Base-by-base conservation (phyloP, 2,888 invertebrate genomes). In the Drosophila basisetae region DNA sequence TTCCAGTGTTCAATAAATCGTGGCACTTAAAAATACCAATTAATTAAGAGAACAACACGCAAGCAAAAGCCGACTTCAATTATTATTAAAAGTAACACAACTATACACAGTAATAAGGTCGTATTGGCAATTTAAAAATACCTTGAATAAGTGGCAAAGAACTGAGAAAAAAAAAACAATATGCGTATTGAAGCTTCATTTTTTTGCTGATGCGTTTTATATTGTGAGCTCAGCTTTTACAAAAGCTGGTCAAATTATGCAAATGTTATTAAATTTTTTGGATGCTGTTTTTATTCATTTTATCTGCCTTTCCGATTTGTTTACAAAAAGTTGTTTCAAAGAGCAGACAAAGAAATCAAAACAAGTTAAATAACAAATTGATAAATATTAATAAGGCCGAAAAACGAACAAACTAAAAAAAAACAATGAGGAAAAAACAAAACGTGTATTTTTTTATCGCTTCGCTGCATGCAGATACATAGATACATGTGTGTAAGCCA, bases 341-440 rank as follows among this genome's bases (percentile, higher is more conserved):
- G 68, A 67, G 50, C 67, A 64, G 63, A 80, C 73, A 81, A 81
- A 80, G 70, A 76, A 78, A 80, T 73, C 73, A 83, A 87, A 89
- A 83, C 87, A 83, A 83, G 87, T 86, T 89, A 86, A 86, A 84
- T 86, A 86, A 86, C 87, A 83, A 81, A 86, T 86, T 84, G 79
- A 89, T 86, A 84, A 86, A 86, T 86, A 86, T 86, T 89, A 86
- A 89, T 89, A 84, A 86, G 84, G 80, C 75, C 75, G 65, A 62
- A 72, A 73, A 61, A 43, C 62, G 50, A 35, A 47, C 64, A 35
- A 56, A 59, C 58, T 22, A 73, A 73, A 9, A 22, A 59, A 52
- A 43, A 18, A 66, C 49, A 43, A 30, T 28, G n/a, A 39, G 47
- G 11, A 30, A 59, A 66, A 47, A 25, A 25, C 47, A 72, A 66